phyloP scores from a whole-genome alignment of 2,113 vertebrate genomes.

The Psammodynastes pulverulentus region DNA sequence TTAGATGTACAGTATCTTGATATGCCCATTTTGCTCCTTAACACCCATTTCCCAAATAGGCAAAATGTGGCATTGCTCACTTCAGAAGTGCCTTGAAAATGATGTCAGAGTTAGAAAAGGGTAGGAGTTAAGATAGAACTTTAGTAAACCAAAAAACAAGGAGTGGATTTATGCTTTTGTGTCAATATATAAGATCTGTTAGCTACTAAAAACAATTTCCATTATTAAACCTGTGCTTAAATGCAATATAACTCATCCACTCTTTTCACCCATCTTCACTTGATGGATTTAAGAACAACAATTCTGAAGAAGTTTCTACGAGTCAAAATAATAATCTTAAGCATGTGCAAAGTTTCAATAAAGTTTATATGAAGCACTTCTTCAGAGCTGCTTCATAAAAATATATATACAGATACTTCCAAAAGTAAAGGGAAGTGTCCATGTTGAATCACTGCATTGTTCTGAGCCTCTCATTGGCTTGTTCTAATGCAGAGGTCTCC shows the following conservation, averaged over 20 bases:
- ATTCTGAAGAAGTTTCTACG: neutral
- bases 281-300: neutral
- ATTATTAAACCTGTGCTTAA: neutral
- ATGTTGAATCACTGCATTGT: neutral
- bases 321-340: neutral
- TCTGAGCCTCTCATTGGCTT: neutral
- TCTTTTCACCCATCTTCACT: neutral
- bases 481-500: no score
- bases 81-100: neutral
- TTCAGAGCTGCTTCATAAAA: neutral
- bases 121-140: neutral
- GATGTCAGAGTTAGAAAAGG: neutral
- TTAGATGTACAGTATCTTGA: neutral
- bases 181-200: neutral
- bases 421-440: neutral
- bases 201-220: neutral
- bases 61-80: neutral
- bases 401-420: neutral
- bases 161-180: neutral
- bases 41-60: neutral
- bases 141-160: neutral
- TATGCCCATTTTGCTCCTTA: neutral
- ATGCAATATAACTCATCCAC: neutral
- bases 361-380: neutral
- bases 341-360: neutral